A percentile compares a stretch with the other conserved stretches of the same genome.
These are phyloP conservation scores for Seladonia tumulorum DNA, from an alignment of 2,888 invertebrate species.

Conservation along the genomic window DNA sequence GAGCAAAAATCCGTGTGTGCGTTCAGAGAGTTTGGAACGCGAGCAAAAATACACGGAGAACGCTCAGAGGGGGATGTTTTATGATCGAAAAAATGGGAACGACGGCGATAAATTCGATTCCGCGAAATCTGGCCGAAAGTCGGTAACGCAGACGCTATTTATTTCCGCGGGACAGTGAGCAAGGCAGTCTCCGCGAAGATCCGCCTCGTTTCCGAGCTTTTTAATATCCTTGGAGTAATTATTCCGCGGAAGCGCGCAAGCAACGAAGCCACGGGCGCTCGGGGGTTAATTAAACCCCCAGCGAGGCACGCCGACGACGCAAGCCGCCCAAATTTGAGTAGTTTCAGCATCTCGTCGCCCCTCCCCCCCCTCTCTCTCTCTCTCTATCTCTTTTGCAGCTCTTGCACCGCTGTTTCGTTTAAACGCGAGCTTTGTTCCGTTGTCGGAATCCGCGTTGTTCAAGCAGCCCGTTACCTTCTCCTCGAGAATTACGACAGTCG, in stretches of 20 bases:
- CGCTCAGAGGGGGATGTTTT: not conserved
- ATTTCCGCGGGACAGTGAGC: not conserved
- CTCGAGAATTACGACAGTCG: constrained; percentile 2
- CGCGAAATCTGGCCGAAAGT: not conserved
- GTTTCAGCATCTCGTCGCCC: constrained; percentile 15
- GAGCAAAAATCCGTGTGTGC: too few species aligned
- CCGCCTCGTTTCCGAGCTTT: constrained; percentile 53
- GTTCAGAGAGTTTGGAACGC: not conserved
- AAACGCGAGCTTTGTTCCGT: constrained; percentile 22
- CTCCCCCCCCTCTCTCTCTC: not conserved
- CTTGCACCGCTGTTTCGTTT: constrained; percentile 21
- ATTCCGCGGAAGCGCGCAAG: constrained; percentile 58
- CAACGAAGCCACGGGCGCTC: constrained; percentile 56
- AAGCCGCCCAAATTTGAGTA: constrained; percentile 56
- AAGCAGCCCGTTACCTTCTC: not conserved
- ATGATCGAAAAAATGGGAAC: not conserved
- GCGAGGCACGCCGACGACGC: constrained; percentile 32
- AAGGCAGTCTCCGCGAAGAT: constrained; percentile 10
- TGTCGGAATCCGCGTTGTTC: constrained; percentile 3
- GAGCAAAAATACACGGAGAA: not conserved
- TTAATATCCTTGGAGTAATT: constrained; percentile 71
- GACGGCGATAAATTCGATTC: not conserved
- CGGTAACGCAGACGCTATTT: constrained; percentile 26
- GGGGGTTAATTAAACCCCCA: constrained; percentile 71
- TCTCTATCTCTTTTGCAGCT: not conserved